phyloP scores from a whole-genome alignment of 2,888 invertebrate species.

The Protodeltote pygarga region DNA sequence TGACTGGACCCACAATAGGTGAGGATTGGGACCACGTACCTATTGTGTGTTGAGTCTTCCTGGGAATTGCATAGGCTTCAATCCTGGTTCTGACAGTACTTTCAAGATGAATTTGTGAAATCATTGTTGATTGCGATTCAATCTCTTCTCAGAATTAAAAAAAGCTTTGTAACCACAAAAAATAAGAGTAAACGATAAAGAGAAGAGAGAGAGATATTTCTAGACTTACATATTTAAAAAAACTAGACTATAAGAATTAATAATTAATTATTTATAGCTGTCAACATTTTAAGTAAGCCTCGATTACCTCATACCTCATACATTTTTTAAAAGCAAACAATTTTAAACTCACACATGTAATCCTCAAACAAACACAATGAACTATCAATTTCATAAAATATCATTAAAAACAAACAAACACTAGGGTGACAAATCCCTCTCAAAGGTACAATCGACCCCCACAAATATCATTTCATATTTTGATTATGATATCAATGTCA shows the following conservation, averaged over 20 bases:
- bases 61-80: constrained; percentile 34
- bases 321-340: constrained; percentile 19
- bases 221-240: too few species aligned
- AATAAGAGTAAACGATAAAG: too few species aligned
- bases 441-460: constrained; percentile 64
- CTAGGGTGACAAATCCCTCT: constrained; percentile 65
- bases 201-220: too few species aligned
- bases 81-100: constrained; percentile 36
- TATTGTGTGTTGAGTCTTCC: constrained; percentile 47
- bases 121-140: background rate
- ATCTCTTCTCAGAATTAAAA: too few species aligned
- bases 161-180: too few species aligned
- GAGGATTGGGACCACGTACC: constrained; percentile 37
- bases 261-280: too few species aligned
- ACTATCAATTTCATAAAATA: constrained; percentile 70
- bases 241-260: too few species aligned
- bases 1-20: constrained; percentile 68
- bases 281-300: too few species aligned
- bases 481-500: constrained; percentile 86
- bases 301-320: too few species aligned
- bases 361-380: constrained; percentile 43
- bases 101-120: constrained; percentile 24
- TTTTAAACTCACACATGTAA: constrained; percentile 39
- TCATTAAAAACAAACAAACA: constrained; percentile 72
- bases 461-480: constrained; percentile 84